Conservation (phyloP, 2,888 invertebrate species). For the Latrodectus elegans region DNA sequence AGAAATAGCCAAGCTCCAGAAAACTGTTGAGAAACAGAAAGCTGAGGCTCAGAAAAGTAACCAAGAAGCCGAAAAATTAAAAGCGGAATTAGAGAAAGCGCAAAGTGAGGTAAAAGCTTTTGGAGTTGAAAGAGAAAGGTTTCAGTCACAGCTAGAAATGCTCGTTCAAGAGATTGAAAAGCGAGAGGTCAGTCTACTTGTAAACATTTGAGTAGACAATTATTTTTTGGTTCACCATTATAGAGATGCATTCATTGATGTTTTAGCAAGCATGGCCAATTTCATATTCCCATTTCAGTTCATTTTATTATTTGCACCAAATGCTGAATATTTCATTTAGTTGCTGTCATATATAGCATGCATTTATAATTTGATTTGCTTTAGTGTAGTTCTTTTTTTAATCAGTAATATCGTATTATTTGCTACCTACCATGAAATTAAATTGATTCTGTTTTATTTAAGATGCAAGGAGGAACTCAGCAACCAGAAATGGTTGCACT, state of each 20-base stretch:
- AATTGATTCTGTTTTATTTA: neutral
- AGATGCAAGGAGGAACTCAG: conserved; percentile 33
- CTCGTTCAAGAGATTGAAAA: conserved; percentile 93
- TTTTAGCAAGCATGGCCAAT: neutral
- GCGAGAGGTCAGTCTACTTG: conserved; percentile 83
- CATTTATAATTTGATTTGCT: neutral
- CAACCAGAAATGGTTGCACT: conserved; percentile 69
- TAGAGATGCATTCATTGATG: neutral
- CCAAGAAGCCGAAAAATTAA: conserved; percentile 71
- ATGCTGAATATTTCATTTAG: neutral
- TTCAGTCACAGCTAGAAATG: conserved; percentile 93
- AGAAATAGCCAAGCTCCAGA: conserved; percentile 46
- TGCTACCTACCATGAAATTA: too few species aligned
- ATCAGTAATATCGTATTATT: too few species aligned
- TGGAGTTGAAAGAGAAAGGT: conserved; percentile 87
- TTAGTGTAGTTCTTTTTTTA: too few species aligned
- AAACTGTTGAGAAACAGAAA: conserved; percentile 60
- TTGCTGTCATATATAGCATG: neutral
- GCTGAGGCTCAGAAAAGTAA: conserved; percentile 46
- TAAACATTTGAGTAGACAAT: neutral
- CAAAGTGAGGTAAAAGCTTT: conserved; percentile 87
- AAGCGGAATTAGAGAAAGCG: conserved; percentile 78
- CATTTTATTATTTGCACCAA: neutral
- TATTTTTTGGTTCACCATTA: conserved; percentile 5
- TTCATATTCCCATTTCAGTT: neutral